phyloP scores from a whole-genome alignment of 2,797 vertebrate genomes.

The Eospalax fontanierii region DNA sequence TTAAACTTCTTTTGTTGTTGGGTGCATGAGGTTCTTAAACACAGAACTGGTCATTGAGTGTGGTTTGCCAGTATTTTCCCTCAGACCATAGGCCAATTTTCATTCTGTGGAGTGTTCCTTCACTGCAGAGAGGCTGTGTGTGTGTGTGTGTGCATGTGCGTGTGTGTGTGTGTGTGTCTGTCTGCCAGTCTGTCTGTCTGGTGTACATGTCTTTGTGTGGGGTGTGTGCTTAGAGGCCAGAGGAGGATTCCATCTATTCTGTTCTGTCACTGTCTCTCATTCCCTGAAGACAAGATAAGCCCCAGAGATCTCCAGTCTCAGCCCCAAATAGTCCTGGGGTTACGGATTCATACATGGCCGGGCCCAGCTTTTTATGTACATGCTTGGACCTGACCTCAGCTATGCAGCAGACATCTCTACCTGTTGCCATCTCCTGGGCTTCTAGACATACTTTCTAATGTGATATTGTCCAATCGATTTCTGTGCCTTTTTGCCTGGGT shows the following conservation, averaged over 20 bases:
- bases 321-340: not conserved
- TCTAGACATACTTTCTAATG: not conserved
- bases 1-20: not conserved
- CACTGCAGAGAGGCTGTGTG: not conserved
- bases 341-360: not conserved
- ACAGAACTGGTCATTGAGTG: not conserved
- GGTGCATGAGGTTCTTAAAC: not conserved
- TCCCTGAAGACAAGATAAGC: not conserved
- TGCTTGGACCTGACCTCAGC: not conserved
- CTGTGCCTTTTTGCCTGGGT: not conserved
- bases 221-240: not conserved
- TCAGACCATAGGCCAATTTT: not conserved
- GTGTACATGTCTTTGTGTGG: not conserved
- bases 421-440: not conserved
- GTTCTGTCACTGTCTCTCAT: not conserved
- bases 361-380: not conserved
- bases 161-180: too few relatives aligned
- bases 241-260: not conserved
- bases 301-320: not conserved
- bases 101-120: not conserved
- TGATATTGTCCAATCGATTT: not conserved
- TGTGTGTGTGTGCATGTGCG: not conserved
- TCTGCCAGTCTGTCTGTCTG: too few relatives aligned
- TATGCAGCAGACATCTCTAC: not conserved
- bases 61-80: not conserved